Base-by-base conservation (phyloP, 23 tunicate genomes). In the Ciona savignyi region DNA sequence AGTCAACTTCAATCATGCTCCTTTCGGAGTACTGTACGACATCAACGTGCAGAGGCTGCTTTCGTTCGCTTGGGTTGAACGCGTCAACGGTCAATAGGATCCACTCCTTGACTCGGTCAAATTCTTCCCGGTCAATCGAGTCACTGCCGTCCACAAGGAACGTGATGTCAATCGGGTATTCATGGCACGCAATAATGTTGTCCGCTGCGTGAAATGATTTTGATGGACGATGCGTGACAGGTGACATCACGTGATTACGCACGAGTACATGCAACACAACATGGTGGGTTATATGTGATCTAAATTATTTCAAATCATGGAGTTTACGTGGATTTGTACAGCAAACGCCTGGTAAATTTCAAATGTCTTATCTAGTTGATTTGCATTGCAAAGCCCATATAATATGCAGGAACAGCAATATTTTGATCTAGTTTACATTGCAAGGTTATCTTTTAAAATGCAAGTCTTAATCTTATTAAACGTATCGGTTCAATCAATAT, bases 111-210 rank as follows among this genome's bases (percentile, higher is more conserved):
- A 85, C 76, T 2, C 42, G 67, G 34, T 63, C 78, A 34, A 84
- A 91, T 34, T 85, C 97, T 23, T 80, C 91, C 4, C 86, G 79
- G 70, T 73, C 83, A 67, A 91, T 91, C 2, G 91, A 84, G 67
- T 91, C 91, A 66, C 86, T 79, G 23, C 97, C 97, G 76, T 91
- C 97, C 28, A 91, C 66, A 30, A 91, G 91, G 79, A 91, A 91
- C 32, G 84, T 80, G 72, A 91, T 19, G 66, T 91, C 97, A 2
- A 91, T 51, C 9, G 91, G 86, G 33, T 80, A 84, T 76, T 81
- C 86, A 1, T 31, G 51, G 82, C 97, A 84, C 23, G 32, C 25
- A 30, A n/a, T n/a, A n/a, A n/a, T n/a, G n/a, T 66, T 27, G 22
- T 23, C 51, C 25, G 73, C 26, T 31, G 32, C 73, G 29, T 66